Base-by-base conservation (phyloP, 2,797 vertebrate genomes). In the Bovichtus diacanthus region DNA sequence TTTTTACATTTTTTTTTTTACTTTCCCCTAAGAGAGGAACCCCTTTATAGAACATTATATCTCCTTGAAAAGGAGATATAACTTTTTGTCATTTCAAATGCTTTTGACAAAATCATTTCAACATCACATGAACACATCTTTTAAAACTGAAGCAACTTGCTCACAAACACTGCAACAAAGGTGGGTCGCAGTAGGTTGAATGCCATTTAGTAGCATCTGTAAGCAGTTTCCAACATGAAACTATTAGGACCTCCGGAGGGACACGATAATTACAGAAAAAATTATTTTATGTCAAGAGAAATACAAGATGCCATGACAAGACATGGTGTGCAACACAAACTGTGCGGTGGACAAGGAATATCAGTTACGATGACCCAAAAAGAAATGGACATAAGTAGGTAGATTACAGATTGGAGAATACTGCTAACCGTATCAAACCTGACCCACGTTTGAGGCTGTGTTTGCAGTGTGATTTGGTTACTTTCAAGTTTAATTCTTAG, bases 111-210 rank as follows among this genome's bases (percentile, higher is more conserved):
- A 46, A 59, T 62, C 55, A 39, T 36, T 15, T 58, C 36, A 18
- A 74, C 46, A 60, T 74, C 29, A 77, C 36, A 84, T 46, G 70
- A 73, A 59, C 76, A 67, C 44, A 71, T 77, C 11, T 51, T 81
- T 78, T 44, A 64, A 80, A 77, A 77, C 62, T 39, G 47, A 76
- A 70, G 68, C 66, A 68, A 87, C 38, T 21, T 13, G 23, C 64
- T 25, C 55, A 36, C 66, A 74, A 74, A 80, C 62, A 72, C 55
- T 72, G 64, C 58, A 21, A 59, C 82, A 69, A 75, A 80, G 29
- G 65, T 47, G 66, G 41, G 73, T 75, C 72, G 36, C 15, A 18
- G 43, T 9, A 11, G n/a, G 21, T 8, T 43, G n/a, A 59, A 78
- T 44, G 34, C 27, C 15, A 27, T 47, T 49, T 31, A 55, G n/a